Conservation (phyloP, 2,888 invertebrate genomes). For the Ennomos erosarius region DNA sequence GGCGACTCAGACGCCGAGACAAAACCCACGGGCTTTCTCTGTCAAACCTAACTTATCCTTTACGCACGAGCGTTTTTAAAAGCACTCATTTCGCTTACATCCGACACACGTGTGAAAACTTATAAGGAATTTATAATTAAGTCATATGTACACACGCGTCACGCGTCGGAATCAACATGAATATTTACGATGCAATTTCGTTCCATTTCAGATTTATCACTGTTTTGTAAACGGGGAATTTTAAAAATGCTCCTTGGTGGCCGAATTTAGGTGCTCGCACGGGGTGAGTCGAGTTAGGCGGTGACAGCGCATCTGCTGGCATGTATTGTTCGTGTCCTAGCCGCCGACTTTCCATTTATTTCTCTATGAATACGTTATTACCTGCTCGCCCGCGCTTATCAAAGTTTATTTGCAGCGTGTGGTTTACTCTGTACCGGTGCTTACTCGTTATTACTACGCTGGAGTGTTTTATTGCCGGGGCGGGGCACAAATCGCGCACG, state of each 20-base stretch:
- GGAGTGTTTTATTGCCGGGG: slow-evolving; percentile 84
- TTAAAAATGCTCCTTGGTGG: slow-evolving; percentile 74
- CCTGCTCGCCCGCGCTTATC: slow-evolving; percentile 85
- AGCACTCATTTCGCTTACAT: slow-evolving; percentile 52
- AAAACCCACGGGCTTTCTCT: slow-evolving; percentile 67
- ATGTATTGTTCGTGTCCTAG: slow-evolving; percentile 82
- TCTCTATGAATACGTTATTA: slow-evolving; percentile 86
- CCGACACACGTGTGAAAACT: slow-evolving; percentile 67
- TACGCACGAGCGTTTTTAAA: slow-evolving; percentile 66
- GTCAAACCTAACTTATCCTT: slow-evolving; percentile 70
- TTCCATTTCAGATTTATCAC: slow-evolving; percentile 76
- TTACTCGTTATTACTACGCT: slow-evolving; percentile 84
- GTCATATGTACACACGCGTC: slow-evolving; percentile 57
- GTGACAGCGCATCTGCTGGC: slow-evolving; percentile 79
- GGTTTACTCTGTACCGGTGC: slow-evolving; percentile 84
- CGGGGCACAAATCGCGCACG: slow-evolving; percentile 79
- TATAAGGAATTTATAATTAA: slow-evolving; percentile 77
- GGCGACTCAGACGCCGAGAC: slow-evolving; percentile 67
- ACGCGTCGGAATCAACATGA: slow-evolving; percentile 68
- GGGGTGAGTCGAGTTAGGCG: slow-evolving; percentile 55
- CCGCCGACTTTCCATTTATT: slow-evolving; percentile 85
- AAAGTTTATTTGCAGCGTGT: slow-evolving; percentile 85
- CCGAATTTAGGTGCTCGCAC: slow-evolving; percentile 65
- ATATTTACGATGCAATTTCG: slow-evolving; percentile 80
- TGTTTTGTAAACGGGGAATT: slow-evolving; percentile 68